phyloP scores from a whole-genome alignment of 35 echinoderm and acorn worm species.

The Apostichopus japonicus region DNA sequence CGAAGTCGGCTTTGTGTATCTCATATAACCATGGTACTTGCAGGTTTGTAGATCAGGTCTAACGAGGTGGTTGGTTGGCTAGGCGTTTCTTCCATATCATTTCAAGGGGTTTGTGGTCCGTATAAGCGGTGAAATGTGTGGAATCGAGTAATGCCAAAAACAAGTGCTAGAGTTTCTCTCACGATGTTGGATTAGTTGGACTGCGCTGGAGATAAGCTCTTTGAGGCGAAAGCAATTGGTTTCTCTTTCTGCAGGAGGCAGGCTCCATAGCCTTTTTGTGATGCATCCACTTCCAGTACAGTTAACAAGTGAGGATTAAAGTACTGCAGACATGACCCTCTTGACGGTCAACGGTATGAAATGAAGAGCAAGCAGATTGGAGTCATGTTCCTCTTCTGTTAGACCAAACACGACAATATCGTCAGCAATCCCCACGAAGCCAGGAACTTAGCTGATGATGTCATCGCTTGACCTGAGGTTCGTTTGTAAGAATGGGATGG shows the following conservation, averaged over 20 bases:
- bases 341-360: not conserved
- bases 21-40: conserved; percentile 43
- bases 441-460: conserved; percentile 14
- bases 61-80: conserved; percentile 63
- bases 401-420: not conserved
- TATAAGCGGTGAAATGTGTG: conserved; percentile 50
- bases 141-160: conserved; percentile 55
- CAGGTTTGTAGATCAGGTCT: conserved; percentile 62
- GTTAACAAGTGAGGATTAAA: conserved; percentile 51
- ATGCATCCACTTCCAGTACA: conserved; percentile 68
- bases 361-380: conserved; percentile 57
- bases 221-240: conserved; percentile 69
- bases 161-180: conserved; percentile 57
- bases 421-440: not conserved
- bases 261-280: conserved; percentile 63
- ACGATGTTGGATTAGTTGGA: conserved; percentile 61
- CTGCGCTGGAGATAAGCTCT: conserved; percentile 45
- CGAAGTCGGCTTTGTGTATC: conserved; percentile 26
- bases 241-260: conserved; percentile 58
- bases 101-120: conserved; percentile 63
- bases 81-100: conserved; percentile 60
- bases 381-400: conserved; percentile 66
- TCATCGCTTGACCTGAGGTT: conserved; percentile 51
- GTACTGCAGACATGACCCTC: conserved; percentile 26
- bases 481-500: too few relatives aligned